These are phyloP conservation scores for Antedon mediterranea DNA, from an alignment of 53 echinoderm and acorn worm genomes.

Conservation along the genomic window DNA sequence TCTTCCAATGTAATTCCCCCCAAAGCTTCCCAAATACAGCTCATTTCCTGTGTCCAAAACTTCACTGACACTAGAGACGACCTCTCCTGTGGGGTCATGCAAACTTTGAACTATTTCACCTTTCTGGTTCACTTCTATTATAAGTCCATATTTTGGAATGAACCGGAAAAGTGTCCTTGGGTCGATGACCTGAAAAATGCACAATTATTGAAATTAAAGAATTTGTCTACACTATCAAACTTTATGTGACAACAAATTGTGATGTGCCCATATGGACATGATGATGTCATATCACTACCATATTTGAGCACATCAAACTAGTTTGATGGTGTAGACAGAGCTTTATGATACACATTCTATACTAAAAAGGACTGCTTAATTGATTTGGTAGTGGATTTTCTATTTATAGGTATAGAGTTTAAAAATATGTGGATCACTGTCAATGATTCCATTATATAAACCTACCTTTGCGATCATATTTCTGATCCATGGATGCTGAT, in stretches of 20 bases:
- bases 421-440: not conserved
- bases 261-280: no score
- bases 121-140: slow-evolving; percentile 70
- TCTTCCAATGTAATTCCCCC: slow-evolving; percentile 54
- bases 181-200: slow-evolving; percentile 32
- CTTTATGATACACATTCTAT: no score
- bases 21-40: slow-evolving; percentile 62
- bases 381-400: no score
- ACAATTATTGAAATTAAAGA: not conserved
- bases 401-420: no score
- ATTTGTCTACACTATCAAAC: no score
- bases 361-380: no score
- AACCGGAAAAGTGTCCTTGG: slow-evolving; percentile 16
- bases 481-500: slow-evolving; percentile 46
- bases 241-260: no score
- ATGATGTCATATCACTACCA: no score
- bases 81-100: slow-evolving; percentile 65
- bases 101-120: slow-evolving; percentile 62
- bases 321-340: no score
- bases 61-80: slow-evolving; percentile 50
- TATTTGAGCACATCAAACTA: no score
- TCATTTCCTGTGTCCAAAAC: slow-evolving; percentile 78
- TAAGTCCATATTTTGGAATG: slow-evolving; percentile 69
- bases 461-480: slow-evolving; percentile 59
- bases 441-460: not conserved